Base-by-base conservation (phyloP, 2,113 vertebrate genomes). In the Tetrao urogallus region DNA sequence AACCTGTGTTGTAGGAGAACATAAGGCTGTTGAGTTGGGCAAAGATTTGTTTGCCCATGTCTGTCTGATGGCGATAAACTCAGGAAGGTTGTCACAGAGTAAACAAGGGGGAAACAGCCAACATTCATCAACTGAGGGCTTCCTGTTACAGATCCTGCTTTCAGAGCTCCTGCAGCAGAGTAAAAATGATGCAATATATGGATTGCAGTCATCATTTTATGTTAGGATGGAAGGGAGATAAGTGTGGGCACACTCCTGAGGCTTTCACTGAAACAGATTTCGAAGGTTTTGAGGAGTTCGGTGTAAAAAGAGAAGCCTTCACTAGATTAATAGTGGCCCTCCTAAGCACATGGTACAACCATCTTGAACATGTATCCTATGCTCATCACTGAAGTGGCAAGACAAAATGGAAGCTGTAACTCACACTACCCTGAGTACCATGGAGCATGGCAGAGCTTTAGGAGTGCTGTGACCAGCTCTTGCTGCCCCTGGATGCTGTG, bases 131-230 rank as follows among this genome's bases (percentile, higher is more conserved):
- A 56, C 56, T 83, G 60, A 76, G 82, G 71, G 57, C 52, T 77
- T 80, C 84, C 67, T 50, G 65, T 77, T 70, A 92, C 93, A 94
- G 92, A 86, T 75, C 90, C 90, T 96, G 70, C 92, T 93, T 94
- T 91, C 90, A 93, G 82, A 91, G 78, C 56, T 94, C 60, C 82
- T 66, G 12, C 32, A 90, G 74, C 47, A 89, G 88, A 71, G 91
- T 88, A 75, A 89, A 95, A 95, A 93, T 56, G 2, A 74, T 84
- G 77, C 60, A 65, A 65, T 43, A 48, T 21, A 7, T 7, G 56
- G 61, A 60, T 54, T 86, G 84, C 38, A 38, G 48, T 36, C 80
- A 70, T 79, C 1, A 0, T 82, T 89, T 77, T 16, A 57, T 67
- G 84, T 82, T 65, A 94, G 60, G 65, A 36, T 15, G 2, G 50